Evolutionary conservation across 2,888 invertebrate species (phyloP).

Genomic region (Argyresthia albistria): DNA sequence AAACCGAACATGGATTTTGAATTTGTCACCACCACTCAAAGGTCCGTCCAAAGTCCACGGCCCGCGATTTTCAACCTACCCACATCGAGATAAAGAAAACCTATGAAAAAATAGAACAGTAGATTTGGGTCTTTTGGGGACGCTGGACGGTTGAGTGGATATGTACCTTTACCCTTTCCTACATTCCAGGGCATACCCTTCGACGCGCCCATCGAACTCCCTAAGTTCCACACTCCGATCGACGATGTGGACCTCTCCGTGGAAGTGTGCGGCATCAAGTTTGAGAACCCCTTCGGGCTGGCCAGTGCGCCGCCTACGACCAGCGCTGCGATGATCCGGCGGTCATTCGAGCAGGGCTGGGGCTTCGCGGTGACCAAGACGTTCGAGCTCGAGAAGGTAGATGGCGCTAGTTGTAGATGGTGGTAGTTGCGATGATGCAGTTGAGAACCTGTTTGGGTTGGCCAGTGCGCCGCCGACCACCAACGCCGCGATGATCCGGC

Average conservation of each 20-base stretch:
- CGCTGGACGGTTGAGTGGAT: too few relatives aligned
- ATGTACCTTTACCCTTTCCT: neutral
- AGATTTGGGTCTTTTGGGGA: too few relatives aligned
- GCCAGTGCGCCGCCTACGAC: constrained; percentile 98
- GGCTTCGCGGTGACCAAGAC: constrained; percentile 98
- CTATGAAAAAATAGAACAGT: too few relatives aligned
- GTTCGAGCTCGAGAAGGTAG: constrained; percentile 93
- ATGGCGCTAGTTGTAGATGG: neutral
- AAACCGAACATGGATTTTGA: too few relatives aligned
- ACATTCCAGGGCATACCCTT: constrained; percentile 72
- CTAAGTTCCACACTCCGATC: constrained; percentile 93
- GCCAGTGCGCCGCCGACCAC: constrained; percentile 98
- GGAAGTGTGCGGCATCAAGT: constrained; percentile 92
- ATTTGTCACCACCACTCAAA: too few relatives aligned
- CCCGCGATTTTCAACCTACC: too few relatives aligned
- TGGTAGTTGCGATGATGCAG: neutral
- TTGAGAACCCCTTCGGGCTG: constrained; percentile 97
- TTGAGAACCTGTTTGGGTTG: constrained; percentile 97
- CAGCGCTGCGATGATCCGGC: constrained; percentile 92
- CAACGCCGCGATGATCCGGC: constrained; percentile 92
- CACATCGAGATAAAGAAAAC: too few relatives aligned
- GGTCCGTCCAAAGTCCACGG: too few relatives aligned
- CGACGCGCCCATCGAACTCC: constrained; percentile 78
- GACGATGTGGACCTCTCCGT: constrained; percentile 96
- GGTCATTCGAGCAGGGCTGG: constrained; percentile 98